These are phyloP conservation scores for Philereme transversata DNA, from an alignment of 2,888 invertebrate species.

Conservation along the genomic window DNA sequence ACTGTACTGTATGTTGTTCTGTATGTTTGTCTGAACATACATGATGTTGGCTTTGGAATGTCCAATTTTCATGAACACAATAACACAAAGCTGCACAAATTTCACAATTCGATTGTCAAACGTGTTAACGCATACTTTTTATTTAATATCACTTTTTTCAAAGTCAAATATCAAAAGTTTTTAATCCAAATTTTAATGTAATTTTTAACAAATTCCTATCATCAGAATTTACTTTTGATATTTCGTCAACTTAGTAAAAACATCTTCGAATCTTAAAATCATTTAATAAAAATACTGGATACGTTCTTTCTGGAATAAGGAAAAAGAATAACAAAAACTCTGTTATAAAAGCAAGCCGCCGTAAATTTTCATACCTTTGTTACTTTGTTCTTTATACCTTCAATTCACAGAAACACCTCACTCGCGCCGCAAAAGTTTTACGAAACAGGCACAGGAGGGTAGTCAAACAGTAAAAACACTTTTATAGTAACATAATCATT, in stretches of 20 bases:
- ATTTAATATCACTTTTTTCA: too few species aligned
- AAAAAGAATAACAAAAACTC: constrained; percentile 18
- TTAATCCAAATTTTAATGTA: too few species aligned
- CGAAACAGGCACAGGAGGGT: constrained; percentile 4
- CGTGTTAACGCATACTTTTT: too few species aligned
- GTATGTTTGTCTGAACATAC: too few species aligned
- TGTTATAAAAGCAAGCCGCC: constrained; percentile 18
- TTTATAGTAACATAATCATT: not conserved
- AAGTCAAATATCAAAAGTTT: too few species aligned
- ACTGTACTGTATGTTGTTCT: too few species aligned
- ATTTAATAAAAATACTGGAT: not conserved
- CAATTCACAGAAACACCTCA: constrained; percentile 28
- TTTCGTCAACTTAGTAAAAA: not conserved
- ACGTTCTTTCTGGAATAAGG: constrained; percentile 14
- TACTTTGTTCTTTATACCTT: constrained; percentile 22
- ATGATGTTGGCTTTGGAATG: too few species aligned
- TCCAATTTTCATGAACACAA: too few species aligned
- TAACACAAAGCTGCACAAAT: too few species aligned
- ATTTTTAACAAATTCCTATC: too few species aligned
- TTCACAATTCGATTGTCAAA: too few species aligned
- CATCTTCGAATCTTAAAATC: too few species aligned
- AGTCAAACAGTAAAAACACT: constrained; percentile 13
- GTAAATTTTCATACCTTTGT: constrained; percentile 23
- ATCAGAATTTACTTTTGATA: not conserved
- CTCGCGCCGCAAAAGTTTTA: constrained; percentile 14